Evolutionary conservation across 2,113 vertebrate genomes (phyloP), one percentile per base, ranked within the genome.

Genomic region (Mesocricetus auratus): DNA sequence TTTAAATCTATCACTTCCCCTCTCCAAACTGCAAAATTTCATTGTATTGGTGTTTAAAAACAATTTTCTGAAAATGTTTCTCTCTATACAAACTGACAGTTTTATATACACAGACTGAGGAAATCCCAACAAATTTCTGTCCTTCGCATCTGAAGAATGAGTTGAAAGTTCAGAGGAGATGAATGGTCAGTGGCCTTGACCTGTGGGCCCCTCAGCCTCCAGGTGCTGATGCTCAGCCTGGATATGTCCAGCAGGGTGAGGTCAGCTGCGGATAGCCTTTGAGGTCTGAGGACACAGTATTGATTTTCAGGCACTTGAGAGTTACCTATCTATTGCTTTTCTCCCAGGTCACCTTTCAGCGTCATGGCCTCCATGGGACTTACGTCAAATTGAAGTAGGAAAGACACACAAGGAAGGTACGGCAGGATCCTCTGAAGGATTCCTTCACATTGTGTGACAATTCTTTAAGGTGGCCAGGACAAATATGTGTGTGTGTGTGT

Each of bases 301-400:
- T 93, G 85, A 92, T 50, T 96, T 94, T 94, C 39, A 95, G 60
- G 75, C 47, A 3, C 85, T 85, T 21, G n/a, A 45, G 31, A 90
- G 81, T 36, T 77, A 73, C 7, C 66, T 22, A 24, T 79, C 9
- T 56, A 8, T 50, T 69, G 90, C 42, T 56, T 83, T 45, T 21
- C n/a, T 71, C 3, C 24, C 22, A 0, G 21, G 8, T 50, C 39
- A 31, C 31, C 56, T 64, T 69, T 64, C 56, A 10, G 47, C 86
- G 78, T 50, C 29, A 53, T 0, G 12, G 89, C 58, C 56, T 88
- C 42, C 53, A 42, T 85, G 69, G 69, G 66, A 79, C 64, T 92
- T 69, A 60, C 90, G 58, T 71, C 75, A 79, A 0, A 53, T 39
- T 66, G 42, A 75, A 94, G 31, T 86, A 60, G 17, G 15, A 24